A percentile compares a stretch with the other conserved stretches of the same genome.
Conservation (phyloP, 2,888 invertebrate genomes). For the Euplexia lucipara region DNA sequence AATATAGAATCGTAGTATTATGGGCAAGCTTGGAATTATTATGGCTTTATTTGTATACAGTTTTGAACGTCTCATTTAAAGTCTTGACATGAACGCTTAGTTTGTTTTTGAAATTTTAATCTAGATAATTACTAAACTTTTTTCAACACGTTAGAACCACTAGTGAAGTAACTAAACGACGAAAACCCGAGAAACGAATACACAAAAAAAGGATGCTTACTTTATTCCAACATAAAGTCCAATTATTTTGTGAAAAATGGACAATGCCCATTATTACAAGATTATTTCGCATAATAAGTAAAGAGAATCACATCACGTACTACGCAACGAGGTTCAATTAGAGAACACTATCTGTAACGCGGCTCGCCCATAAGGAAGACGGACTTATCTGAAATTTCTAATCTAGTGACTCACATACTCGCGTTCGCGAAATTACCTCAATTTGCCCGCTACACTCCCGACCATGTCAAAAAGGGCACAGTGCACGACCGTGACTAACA, state of each 20-base stretch:
- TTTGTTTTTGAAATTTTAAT: no score
- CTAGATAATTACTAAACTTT: no score
- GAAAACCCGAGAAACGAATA: neutral
- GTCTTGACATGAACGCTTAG: no score
- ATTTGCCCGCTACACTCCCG: slow-evolving; percentile 57
- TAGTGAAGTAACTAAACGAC: neutral
- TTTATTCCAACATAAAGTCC: slow-evolving; percentile 44
- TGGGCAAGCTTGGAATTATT: neutral
- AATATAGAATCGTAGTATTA: neutral
- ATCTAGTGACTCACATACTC: slow-evolving; percentile 81
- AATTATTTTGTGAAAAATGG: slow-evolving; percentile 66
- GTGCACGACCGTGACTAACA: slow-evolving; percentile 63
- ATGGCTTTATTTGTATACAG: neutral
- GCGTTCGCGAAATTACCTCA: slow-evolving; percentile 79
- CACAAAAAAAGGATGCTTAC: slow-evolving; percentile 12
- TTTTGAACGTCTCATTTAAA: no score
- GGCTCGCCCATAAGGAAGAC: slow-evolving; percentile 84
- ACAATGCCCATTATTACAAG: slow-evolving; percentile 66
- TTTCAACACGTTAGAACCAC: no score
- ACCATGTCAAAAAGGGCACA: slow-evolving; percentile 67
- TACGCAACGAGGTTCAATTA: slow-evolving; percentile 78
- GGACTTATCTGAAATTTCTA: slow-evolving; percentile 85
- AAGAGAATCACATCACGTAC: slow-evolving; percentile 82
- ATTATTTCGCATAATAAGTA: slow-evolving; percentile 71
- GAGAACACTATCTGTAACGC: slow-evolving; percentile 78